phyloP scores from a whole-genome alignment of 2,113 vertebrate species.

The Alligator mississippiensis region DNA sequence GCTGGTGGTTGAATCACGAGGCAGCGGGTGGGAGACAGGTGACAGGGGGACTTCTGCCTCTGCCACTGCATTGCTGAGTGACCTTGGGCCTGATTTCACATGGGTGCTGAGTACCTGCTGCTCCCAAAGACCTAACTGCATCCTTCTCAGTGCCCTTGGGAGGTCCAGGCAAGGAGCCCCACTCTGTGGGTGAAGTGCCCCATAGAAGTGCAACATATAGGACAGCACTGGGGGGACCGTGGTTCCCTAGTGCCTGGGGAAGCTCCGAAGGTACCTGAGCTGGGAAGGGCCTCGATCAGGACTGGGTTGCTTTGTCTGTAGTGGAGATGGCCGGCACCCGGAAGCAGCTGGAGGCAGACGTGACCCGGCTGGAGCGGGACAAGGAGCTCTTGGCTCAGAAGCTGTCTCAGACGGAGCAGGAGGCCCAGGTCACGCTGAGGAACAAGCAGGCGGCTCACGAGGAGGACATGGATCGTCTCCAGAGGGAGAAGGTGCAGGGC shows the following conservation, averaged over 20 bases:
- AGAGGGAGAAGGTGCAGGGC: conserved; percentile 82
- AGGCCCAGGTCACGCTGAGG: conserved; percentile 81
- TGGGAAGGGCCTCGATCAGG: too few relatives aligned
- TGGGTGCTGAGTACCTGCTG: too few relatives aligned
- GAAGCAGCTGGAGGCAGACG: conserved; percentile 68
- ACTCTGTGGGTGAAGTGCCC: not conserved
- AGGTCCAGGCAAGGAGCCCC: not conserved
- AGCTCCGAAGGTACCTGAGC: not conserved
- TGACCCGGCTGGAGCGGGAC: conserved; percentile 79
- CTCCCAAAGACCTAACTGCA: not conserved
- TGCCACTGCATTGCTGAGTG: too few relatives aligned
- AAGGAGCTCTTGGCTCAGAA: conserved; percentile 79
- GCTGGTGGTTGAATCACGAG: not conserved
- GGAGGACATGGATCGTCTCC: conserved; percentile 83
- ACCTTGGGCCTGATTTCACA: not conserved
- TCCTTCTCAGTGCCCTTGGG: not conserved
- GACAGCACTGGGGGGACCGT: not conserved
- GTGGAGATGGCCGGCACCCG: conserved; percentile 80
- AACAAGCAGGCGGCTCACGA: conserved; percentile 81
- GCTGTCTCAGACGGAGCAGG: conserved; percentile 76
- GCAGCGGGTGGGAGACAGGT: not conserved
- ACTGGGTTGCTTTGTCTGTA: conserved; percentile 14
- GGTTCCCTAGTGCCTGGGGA: not conserved
- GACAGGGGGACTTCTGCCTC: not conserved
- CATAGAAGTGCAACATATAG: not conserved